A percentile compares a stretch with the other conserved stretches of the same genome.
phyloP scores from a whole-genome alignment of 2,888 invertebrate species.

The Melieria omissa region DNA sequence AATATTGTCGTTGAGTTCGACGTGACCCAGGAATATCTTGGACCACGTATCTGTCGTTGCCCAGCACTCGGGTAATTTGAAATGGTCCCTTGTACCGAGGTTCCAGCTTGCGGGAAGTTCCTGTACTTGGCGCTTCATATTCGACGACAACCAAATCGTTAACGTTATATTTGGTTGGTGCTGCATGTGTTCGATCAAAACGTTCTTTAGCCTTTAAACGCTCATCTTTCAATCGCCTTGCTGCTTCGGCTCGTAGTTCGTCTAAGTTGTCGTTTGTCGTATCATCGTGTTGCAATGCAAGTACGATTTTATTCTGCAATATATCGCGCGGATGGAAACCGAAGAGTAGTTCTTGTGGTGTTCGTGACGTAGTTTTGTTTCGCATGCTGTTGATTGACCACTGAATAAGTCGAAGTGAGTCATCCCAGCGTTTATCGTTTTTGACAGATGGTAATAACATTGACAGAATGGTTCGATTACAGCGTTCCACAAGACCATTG shows the following conservation, averaged over 20 bases:
- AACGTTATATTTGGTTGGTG: conserved; percentile 26
- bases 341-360: conserved; percentile 10
- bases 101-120: conserved; percentile 44
- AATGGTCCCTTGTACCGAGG: conserved; percentile 47
- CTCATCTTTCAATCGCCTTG: conserved; percentile 1
- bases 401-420: conserved; percentile 7
- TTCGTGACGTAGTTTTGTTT: conserved; percentile 6
- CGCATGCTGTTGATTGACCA: conserved; percentile 2
- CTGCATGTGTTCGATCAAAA: conserved; percentile 31
- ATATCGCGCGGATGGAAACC: conserved; percentile 2
- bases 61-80: conserved; percentile 38
- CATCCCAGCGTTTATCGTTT: conserved; percentile 19
- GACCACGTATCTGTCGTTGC: conserved; percentile 46
- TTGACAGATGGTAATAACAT: conserved; percentile 16
- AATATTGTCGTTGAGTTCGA: conserved; percentile 43
- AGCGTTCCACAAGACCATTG: conserved; percentile 7
- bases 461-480: background rate
- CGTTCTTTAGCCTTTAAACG: conserved; percentile 30
- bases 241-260: conserved; percentile 4
- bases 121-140: conserved; percentile 35
- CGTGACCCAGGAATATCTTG: conserved; percentile 45
- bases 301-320: conserved; percentile 11
- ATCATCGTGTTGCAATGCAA: background rate
- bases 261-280: background rate
- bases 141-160: conserved; percentile 38